Base-by-base conservation (phyloP, 1,140 invertebrate genomes). In the Augochlora pura region DNA sequence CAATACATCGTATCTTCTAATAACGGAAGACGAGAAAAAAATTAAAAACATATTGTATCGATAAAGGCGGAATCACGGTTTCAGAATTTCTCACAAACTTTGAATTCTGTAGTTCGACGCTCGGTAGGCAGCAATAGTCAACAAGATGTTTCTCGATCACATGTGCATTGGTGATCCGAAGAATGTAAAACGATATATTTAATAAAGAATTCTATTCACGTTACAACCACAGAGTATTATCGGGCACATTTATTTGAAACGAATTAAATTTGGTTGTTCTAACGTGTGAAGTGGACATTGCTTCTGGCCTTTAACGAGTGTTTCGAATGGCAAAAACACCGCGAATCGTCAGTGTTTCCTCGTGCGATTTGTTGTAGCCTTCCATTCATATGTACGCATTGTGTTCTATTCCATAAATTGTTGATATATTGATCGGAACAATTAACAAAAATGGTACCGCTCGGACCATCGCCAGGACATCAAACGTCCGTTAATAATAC, bases 381-480 rank as follows among this genome's bases (percentile, higher is more conserved):
- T 32, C 25, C 25, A 23, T 54, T 71, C 14, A 21, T 16, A 38
- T 62, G 46, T 18, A 14, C 23, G 21, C 8, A 64, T 16, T 4
- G n/a, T n/a, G 54, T 71, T 21, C 16, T 64, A 39, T 52, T 9
- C 38, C 14, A n/a, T 27, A 71, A 74, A 21, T 59, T 38, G 21
- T 38, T 23, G 32, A 42, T 60, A 38, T 16, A 59, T 74, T 60
- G 23, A 16, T 12, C 18, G 21, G 25, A 64, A 3, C 38, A 25
- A 16, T 12, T 10, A 12, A 14, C 27, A 70, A 89, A 84, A 73
- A 90, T 90, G 89, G 89, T 90, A 66, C 89, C 89, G 46, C 75
- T 90, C 12, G 89, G 89, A 9, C 87, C 89, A 18, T 90, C 88
- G 27, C 88, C 88, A 23, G 88, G 87, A 23, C 89, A 90, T 74